Evolutionary conservation across 2,888 invertebrate genomes (phyloP), one percentile per base, ranked within the genome.

Genomic region (Labia minor): DNA sequence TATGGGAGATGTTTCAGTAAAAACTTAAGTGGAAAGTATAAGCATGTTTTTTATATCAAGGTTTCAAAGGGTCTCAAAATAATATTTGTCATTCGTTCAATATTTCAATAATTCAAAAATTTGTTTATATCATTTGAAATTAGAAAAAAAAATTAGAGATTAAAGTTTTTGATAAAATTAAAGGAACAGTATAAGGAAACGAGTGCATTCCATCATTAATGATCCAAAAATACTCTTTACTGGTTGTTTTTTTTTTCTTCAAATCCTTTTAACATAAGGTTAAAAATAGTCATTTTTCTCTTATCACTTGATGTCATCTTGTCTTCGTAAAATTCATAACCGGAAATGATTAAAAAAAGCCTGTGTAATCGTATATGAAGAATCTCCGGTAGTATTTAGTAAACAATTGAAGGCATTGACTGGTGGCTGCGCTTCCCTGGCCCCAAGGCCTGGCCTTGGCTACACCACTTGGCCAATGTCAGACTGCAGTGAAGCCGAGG

Each of bases 241-340:
- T 6, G 26, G 8, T 26, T 26, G 3, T 16, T 49, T 16, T 2
- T 49, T 49, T 33, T 33, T 33, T 33, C 6, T 33, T 33, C 33
- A 8, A 33, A 14, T 49, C 49, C 3, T 49, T 16, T 49, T 3
- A 49, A 3, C 49, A 11, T 14, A 49, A 49, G 49, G n/a, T 14
- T 49, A 49, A 49, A 49, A 49, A 49, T 49, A 49, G 14, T 16
- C 49, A 49, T 8, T 16, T 33, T 49, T 11, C 14, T n/a, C 8
- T n/a, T 49, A 49, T 49, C 49, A n/a, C 49, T 49, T 49, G n/a
- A 49, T 49, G 49, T 49, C 49, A 49, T 49, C 49, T 49, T 49
- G 14, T 49, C n/a, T 3, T n/a, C 6, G 16, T 49, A 49, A 49
- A 49, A 49, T 49, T 49, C 49, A 49, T 49, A 49, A 49, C 49